phyloP scores from a whole-genome alignment of 2,797 vertebrate genomes.

The Hapalemur alaotrensis region DNA sequence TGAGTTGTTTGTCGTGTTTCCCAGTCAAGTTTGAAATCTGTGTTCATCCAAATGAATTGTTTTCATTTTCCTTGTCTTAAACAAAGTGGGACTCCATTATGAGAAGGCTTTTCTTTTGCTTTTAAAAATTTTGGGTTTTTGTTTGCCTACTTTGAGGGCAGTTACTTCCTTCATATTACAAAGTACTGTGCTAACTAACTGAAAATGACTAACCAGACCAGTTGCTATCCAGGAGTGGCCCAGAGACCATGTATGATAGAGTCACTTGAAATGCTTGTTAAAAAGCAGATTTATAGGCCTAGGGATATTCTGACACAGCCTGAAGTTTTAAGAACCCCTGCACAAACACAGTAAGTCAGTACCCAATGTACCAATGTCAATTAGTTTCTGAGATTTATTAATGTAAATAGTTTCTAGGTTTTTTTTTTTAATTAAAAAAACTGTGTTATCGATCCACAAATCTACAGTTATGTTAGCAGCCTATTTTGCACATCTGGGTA shows the following conservation, averaged over 20 bases:
- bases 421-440: background rate
- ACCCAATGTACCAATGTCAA: background rate
- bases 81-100: background rate
- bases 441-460: background rate
- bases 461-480: background rate
- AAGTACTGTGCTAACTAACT: background rate
- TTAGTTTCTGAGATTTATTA: conserved; percentile 1
- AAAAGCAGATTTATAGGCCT: background rate
- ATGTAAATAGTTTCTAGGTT: background rate
- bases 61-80: conserved; percentile 14
- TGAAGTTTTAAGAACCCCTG: background rate
- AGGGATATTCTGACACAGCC: background rate
- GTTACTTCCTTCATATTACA: background rate
- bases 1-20: background rate
- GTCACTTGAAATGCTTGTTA: background rate
- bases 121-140: conserved; percentile 13
- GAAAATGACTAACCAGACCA: background rate
- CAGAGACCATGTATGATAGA: background rate
- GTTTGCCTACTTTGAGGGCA: background rate
- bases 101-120: conserved; percentile 7
- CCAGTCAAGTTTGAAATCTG: background rate
- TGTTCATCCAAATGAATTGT: background rate
- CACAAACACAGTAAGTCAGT: background rate
- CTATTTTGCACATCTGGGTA: background rate
- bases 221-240: background rate